Conservation (phyloP, 2,888 invertebrate genomes). For the Trichogramma evanescens region DNA sequence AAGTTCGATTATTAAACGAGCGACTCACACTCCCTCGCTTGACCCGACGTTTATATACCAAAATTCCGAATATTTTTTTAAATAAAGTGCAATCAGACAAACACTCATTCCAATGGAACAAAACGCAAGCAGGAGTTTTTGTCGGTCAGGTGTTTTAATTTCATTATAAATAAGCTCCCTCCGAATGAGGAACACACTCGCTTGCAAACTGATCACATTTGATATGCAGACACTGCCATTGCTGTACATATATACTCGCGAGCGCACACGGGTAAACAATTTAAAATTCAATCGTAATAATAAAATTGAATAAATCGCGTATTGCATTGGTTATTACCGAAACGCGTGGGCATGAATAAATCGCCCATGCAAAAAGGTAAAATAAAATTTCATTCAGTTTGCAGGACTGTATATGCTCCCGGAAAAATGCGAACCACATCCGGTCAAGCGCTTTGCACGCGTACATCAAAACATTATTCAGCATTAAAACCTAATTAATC, state of each 20-base stretch:
- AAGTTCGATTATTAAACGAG: slow-evolving; percentile 4
- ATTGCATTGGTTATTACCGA: slow-evolving; percentile 4
- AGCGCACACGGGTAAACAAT: slow-evolving; percentile 8
- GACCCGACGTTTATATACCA: not conserved
- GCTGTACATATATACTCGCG: not conserved
- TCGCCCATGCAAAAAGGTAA: not conserved
- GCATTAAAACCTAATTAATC: slow-evolving; percentile 16
- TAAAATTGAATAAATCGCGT: slow-evolving; percentile 17
- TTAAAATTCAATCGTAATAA: slow-evolving; percentile 21
- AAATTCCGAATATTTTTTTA: not conserved
- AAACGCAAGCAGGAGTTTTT: not conserved
- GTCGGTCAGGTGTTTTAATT: slow-evolving; percentile 15
- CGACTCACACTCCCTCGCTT: not conserved
- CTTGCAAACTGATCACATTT: slow-evolving; percentile 3
- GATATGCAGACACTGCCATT: slow-evolving; percentile 3
- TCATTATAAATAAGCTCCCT: slow-evolving; percentile 15
- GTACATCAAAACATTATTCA: slow-evolving; percentile 14
- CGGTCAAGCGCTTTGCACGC: not conserved
- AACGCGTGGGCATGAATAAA: not conserved
- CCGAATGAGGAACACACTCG: not conserved
- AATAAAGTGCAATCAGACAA: slow-evolving; percentile 4
- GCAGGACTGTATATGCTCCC: too few relatives aligned
- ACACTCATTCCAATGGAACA: not conserved
- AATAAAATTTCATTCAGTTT: not conserved
- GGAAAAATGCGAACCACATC: not conserved